Conservation (phyloP, 64 coral and sea anemone genomes). For the Stichodactyla helianthus region DNA sequence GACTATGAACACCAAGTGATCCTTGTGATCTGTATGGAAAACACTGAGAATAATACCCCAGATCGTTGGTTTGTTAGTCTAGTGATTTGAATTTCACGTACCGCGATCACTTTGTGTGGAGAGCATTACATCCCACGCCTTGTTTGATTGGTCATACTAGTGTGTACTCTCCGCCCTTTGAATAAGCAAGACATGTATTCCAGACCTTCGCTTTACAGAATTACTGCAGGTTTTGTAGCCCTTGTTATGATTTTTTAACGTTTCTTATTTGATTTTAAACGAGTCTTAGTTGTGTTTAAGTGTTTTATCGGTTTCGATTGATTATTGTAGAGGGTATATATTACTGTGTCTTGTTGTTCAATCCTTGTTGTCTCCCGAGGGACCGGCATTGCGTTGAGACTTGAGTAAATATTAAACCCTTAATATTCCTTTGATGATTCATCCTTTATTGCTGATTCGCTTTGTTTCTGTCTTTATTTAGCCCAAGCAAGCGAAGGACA, state of each 20-base stretch:
- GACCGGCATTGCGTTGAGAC: not conserved
- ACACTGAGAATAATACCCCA: not conserved
- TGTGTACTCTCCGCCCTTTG: not conserved
- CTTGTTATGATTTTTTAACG: not conserved
- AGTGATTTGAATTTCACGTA: not conserved
- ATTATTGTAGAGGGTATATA: not conserved
- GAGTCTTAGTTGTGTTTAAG: not conserved
- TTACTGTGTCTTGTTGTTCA: too few relatives aligned
- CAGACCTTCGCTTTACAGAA: not conserved
- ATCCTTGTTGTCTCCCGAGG: not conserved
- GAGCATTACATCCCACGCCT: not conserved
- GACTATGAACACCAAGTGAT: not conserved
- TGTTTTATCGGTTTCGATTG: not conserved
- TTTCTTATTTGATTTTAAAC: not conserved
- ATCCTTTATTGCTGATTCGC: not conserved
- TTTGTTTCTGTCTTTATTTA: not conserved
- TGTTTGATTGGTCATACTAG: not conserved
- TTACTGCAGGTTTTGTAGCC: not conserved
- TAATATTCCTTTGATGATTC: not conserved
- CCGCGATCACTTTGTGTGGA: not conserved
- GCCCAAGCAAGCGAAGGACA: not conserved
- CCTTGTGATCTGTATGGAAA: not conserved
- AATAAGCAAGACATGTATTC: slow-evolving; percentile 8
- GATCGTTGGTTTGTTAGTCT: not conserved
- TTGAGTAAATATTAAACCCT: not conserved